phyloP scores from a whole-genome alignment of 2,888 invertebrate species.

The Omphaloscelis lunosa region DNA sequence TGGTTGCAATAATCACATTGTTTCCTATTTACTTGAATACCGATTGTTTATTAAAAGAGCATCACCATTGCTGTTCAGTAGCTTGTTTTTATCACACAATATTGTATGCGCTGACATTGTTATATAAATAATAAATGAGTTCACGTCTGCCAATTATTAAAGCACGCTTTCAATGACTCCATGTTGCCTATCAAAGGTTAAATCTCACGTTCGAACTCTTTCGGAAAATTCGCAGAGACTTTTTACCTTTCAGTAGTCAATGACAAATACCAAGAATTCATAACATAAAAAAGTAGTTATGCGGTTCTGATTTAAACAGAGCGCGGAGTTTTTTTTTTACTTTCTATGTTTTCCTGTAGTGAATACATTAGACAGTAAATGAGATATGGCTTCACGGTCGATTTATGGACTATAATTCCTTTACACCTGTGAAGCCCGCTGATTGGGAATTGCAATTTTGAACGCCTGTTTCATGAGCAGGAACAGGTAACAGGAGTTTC shows the following conservation, averaged over 20 bases:
- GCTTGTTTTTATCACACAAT: not conserved
- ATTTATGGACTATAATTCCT: slow-evolving; percentile 9
- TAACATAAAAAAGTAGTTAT: not conserved
- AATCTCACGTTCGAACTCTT: not conserved
- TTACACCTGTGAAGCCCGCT: not conserved
- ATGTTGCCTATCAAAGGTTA: not conserved
- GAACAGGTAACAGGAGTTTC: too few species aligned
- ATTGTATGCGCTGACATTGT: not conserved
- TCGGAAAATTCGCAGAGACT: not conserved
- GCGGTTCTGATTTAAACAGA: slow-evolving; percentile 10
- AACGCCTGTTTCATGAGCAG: not conserved
- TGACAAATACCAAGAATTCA: not conserved
- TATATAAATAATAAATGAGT: not conserved
- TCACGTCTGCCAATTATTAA: not conserved
- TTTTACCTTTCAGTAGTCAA: not conserved
- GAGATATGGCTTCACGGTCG: slow-evolving; percentile 37
- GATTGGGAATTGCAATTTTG: not conserved
- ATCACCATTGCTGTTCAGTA: not conserved
- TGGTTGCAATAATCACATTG: not conserved
- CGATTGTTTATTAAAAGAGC: not conserved
- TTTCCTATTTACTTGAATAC: not conserved
- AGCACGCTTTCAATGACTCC: not conserved
- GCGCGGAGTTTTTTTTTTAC: not conserved
- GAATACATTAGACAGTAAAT: slow-evolving; percentile 40
- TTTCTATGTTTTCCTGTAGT: slow-evolving; percentile 36